A percentile compares a stretch with the other conserved stretches of the same genome.
Evolutionary conservation across 2,888 invertebrate genomes (phyloP).

Genomic region (Spisula subtruncata): DNA sequence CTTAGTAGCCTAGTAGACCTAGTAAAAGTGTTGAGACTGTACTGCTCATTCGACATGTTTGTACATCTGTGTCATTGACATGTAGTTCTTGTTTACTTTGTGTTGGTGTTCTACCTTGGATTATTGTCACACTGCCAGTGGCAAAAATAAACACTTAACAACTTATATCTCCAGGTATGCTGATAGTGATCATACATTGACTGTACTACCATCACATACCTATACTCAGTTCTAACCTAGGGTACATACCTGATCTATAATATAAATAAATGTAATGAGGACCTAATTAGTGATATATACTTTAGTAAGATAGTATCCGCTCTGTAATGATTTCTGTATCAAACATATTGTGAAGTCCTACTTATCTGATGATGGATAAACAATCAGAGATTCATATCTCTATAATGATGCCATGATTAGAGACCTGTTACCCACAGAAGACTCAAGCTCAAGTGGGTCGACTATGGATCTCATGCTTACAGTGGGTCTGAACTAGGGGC

Average conservation of each 20-base stretch:
- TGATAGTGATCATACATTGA: not conserved
- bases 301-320: not conserved
- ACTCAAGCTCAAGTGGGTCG: too few species aligned
- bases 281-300: slow-evolving; percentile 17
- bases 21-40: not conserved
- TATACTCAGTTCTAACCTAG: too few species aligned
- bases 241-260: not conserved
- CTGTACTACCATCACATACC: not conserved
- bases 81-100: not conserved
- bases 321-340: not conserved
- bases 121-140: slow-evolving; percentile 22
- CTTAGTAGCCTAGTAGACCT: too few species aligned
- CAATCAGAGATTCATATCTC: too few species aligned
- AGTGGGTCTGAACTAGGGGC: too few species aligned
- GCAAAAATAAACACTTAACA: slow-evolving; percentile 13
- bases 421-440: too few species aligned
- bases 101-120: not conserved
- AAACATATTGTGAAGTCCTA: too few species aligned
- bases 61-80: not conserved
- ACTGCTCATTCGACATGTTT: not conserved
- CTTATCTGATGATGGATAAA: too few species aligned
- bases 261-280: not conserved
- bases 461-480: too few species aligned
- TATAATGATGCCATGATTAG: too few species aligned
- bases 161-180: not conserved